These are phyloP conservation scores for Acheta domesticus DNA, from an alignment of 2,888 invertebrate genomes.

Conservation along the genomic window DNA sequence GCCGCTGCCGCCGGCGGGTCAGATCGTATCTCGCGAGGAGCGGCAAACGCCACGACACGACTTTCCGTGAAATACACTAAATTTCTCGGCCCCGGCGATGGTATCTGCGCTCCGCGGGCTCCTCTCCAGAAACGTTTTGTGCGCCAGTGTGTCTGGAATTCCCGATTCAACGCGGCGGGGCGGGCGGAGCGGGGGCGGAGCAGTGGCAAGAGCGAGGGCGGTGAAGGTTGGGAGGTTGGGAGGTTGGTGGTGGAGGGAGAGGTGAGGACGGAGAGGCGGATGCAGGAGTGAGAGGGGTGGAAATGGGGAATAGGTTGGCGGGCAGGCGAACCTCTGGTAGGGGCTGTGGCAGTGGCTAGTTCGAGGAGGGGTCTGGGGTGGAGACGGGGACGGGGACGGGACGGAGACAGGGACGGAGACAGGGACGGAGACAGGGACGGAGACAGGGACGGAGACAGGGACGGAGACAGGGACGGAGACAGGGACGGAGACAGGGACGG, in stretches of 20 bases:
- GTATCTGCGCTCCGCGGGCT: neutral
- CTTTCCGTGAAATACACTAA: slow-evolving; percentile 18
- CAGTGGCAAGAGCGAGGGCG: neutral
- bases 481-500: no score
- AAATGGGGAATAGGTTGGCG: no score
- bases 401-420: no score
- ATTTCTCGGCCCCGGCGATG: neutral
- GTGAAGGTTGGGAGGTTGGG: neutral
- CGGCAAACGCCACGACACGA: slow-evolving; percentile 7
- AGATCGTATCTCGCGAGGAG: neutral
- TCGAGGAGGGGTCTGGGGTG: no score
- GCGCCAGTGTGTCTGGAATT: slow-evolving; percentile 18
- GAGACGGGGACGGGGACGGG: no score
- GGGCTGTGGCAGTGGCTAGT: no score
- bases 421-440: no score
- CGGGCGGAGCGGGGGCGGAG: neutral
- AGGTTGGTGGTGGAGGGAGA: neutral
- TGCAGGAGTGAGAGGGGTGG: no score
- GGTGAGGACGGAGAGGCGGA: neutral
- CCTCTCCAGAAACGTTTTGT: slow-evolving; percentile 10
- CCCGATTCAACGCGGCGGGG: neutral
- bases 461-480: no score
- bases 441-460: no score
- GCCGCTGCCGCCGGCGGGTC: neutral
- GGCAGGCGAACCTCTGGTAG: no score